Evolutionary conservation across 30 jellyfish, hydroid and myxozoan genomes (phyloP).

Genomic region (Catostylus mosaicus): DNA sequence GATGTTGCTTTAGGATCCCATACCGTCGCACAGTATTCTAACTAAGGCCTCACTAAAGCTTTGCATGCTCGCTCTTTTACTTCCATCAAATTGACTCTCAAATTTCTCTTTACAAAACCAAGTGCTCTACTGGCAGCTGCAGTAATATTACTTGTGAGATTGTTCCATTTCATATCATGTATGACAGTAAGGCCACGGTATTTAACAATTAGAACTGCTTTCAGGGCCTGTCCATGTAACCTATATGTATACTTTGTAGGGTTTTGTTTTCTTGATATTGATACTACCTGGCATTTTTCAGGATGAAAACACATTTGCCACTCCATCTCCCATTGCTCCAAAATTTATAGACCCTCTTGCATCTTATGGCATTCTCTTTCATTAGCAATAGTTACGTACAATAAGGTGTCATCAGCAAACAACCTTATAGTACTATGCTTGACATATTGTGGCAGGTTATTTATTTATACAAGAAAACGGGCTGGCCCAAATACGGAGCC

Average conservation of each 20-base stretch:
- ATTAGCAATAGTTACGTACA: slow-evolving; percentile 50
- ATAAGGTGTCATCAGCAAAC: slow-evolving; percentile 38
- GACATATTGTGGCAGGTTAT: slow-evolving; percentile 44
- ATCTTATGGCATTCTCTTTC: slow-evolving; percentile 38
- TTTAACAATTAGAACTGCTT: slow-evolving; percentile 2
- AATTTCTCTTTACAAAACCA: slow-evolving; percentile 27
- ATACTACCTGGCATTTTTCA: slow-evolving; percentile 34
- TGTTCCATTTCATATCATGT: slow-evolving; percentile 42
- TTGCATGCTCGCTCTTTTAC: slow-evolving; percentile 30
- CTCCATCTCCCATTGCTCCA: slow-evolving; percentile 44
- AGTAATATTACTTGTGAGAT: slow-evolving; percentile 25
- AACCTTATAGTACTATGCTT: slow-evolving; percentile 42
- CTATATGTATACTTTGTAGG: slow-evolving; percentile 15
- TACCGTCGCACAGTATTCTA: slow-evolving; percentile 23
- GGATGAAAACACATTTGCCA: slow-evolving; percentile 24
- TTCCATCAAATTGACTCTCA: slow-evolving; percentile 29
- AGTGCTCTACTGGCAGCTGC: slow-evolving; percentile 35
- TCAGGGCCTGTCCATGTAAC: slow-evolving; percentile 15
- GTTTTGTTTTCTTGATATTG: slow-evolving; percentile 31
- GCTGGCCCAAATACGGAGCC: slow-evolving; percentile 65
- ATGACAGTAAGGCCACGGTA: slow-evolving; percentile 32
- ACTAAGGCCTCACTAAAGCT: slow-evolving; percentile 24
- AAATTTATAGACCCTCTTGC: slow-evolving; percentile 11
- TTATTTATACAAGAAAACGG: slow-evolving; percentile 40
- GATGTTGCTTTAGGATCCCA: slow-evolving; percentile 34